Evolutionary conservation across 2,888 invertebrate species (phyloP).

Genomic region (Sphinx pinastri): DNA sequence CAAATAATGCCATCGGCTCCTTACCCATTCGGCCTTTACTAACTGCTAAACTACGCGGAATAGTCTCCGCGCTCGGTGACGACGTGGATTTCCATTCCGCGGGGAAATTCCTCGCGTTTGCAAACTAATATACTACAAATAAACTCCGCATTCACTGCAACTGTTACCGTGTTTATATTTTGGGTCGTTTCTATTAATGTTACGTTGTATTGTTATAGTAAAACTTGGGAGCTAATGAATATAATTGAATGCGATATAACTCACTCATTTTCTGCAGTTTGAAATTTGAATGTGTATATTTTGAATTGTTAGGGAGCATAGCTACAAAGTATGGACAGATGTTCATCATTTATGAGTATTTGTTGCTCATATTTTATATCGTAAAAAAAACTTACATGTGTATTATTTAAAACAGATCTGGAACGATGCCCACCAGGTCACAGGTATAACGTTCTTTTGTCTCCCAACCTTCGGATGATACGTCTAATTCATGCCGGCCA

Average conservation of each 20-base stretch:
- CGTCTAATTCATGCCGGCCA: slow-evolving; percentile 28
- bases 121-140: slow-evolving; percentile 18
- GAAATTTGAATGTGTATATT: too few species aligned
- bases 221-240: not conserved
- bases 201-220: not conserved
- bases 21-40: not conserved
- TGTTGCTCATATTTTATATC: too few species aligned
- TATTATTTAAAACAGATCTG: too few species aligned
- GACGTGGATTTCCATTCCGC: slow-evolving; percentile 7
- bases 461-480: slow-evolving; percentile 13
- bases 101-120: not conserved
- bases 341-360: too few species aligned
- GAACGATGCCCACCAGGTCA: not conserved
- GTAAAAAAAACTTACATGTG: too few species aligned
- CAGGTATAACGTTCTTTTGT: not conserved
- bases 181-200: slow-evolving; percentile 4
- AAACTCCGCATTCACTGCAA: slow-evolving; percentile 1
- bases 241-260: too few species aligned
- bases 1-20: not conserved
- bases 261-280: too few species aligned
- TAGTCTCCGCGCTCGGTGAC: not conserved
- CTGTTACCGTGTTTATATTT: not conserved
- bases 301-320: too few species aligned
- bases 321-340: too few species aligned
- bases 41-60: slow-evolving; percentile 2